phyloP scores from a whole-genome alignment of 35 echinoderm and acorn worm species.

The Lytechinus pictus region DNA sequence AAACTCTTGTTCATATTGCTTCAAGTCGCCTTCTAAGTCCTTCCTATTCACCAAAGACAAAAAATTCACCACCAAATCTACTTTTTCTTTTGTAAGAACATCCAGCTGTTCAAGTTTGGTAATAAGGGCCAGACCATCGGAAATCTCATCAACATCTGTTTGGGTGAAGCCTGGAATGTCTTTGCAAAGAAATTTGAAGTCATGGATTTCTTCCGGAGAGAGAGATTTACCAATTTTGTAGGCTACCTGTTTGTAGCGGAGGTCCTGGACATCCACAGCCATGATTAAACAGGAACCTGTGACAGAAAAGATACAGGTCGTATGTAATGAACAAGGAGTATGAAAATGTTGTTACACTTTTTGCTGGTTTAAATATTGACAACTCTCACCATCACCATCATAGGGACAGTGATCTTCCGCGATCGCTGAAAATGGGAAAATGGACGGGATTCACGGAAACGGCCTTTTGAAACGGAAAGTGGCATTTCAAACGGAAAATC shows the following conservation, averaged over 20 bases:
- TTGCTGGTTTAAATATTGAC: too few relatives aligned
- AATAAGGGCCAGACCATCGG: background rate
- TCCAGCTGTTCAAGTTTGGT: conserved; percentile 46
- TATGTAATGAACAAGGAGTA: too few relatives aligned
- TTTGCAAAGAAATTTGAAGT: conserved; percentile 57
- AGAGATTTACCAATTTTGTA: conserved; percentile 12
- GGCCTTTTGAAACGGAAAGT: too few relatives aligned
- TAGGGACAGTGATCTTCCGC: too few relatives aligned
- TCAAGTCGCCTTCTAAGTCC: background rate
- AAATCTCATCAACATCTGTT: conserved; percentile 48
- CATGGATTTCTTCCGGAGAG: background rate
- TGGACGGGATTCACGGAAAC: too few relatives aligned
- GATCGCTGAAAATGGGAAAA: too few relatives aligned
- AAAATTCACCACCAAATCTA: background rate
- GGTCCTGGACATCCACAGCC: background rate
- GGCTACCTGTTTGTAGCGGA: background rate
- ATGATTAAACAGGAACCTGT: background rate
- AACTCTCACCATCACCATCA: too few relatives aligned
- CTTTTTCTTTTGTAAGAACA: conserved; percentile 25
- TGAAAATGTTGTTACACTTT: too few relatives aligned
- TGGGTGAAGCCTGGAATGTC: conserved; percentile 46
- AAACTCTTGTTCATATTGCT: background rate
- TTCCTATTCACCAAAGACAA: conserved; percentile 41
- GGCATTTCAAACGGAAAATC: too few relatives aligned
- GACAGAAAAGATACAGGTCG: too few relatives aligned